These are phyloP conservation scores for Trachymyrmex cornetzi DNA, from an alignment of 1,140 invertebrate species.

Conservation along the genomic window DNA sequence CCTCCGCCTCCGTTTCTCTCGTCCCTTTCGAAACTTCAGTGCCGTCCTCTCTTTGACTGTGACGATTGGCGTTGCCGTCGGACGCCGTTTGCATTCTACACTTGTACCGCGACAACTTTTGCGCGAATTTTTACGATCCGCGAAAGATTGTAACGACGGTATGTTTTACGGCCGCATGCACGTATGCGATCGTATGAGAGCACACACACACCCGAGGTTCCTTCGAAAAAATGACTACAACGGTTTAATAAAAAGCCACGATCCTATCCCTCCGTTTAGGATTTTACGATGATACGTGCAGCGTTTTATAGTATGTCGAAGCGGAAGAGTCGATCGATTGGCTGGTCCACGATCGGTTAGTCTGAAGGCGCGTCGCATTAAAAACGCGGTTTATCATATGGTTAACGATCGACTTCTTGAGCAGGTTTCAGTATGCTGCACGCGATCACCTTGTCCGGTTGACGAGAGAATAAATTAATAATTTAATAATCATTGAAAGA, in stretches of 20 bases:
- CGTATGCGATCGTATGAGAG: not conserved
- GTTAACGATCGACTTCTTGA: constrained; percentile 7
- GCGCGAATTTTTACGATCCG: constrained; percentile 66
- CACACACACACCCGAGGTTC: not conserved
- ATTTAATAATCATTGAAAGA: constrained; percentile 43
- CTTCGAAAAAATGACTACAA: constrained; percentile 13
- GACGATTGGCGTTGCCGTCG: constrained; percentile 38
- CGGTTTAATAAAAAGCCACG: constrained; percentile 32
- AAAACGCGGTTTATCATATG: constrained; percentile 20
- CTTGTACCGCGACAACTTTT: constrained; percentile 63
- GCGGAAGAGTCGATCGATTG: constrained; percentile 23
- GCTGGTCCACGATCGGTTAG: not conserved
- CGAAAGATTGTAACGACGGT: constrained; percentile 38
- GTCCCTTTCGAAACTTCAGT: constrained; percentile 22
- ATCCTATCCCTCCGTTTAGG: constrained; percentile 10
- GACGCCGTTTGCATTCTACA: constrained; percentile 44
- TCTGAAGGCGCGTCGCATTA: constrained; percentile 13
- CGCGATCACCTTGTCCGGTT: not conserved
- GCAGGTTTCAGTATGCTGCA: not conserved
- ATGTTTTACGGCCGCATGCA: constrained; percentile 42
- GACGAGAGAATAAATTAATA: constrained; percentile 25
- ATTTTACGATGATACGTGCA: constrained; percentile 35
- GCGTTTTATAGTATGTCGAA: constrained; percentile 14
- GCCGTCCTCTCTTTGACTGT: not conserved
- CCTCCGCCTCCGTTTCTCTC: not conserved